Evolutionary conservation across 2,888 invertebrate species (phyloP), one percentile per base, ranked within the genome.

Genomic region (Cosmia pyralina): DNA sequence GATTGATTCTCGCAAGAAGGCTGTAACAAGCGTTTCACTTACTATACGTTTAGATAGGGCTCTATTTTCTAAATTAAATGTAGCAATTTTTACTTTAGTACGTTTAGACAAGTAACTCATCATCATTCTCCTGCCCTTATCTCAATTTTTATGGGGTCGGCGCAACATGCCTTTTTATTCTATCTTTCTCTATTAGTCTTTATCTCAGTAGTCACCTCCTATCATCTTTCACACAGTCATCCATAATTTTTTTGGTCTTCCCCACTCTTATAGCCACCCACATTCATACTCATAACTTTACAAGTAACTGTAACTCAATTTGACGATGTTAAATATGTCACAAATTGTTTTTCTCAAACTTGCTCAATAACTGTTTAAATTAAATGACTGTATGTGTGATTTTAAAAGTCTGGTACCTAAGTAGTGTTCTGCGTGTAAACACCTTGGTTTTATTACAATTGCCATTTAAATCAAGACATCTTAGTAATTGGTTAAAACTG

Each of bases 1-100:
- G 74, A 81, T 81, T 81, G 70, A 81, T 79, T 81, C 69, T 74
- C 17, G 83, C 74, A 74, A 83, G 65, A 72, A 64, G 79, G 59
- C 28, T 69, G 48, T 57, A 52, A 64, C 69, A 57, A 60, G 59
- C 59, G 13, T 57, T 52, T 69, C 46, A 48, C 52, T 64, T 44
- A 38, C n/a, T 60, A 34, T 28, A 41, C 38, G 19, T 57, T 15
- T 44, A 46, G 17, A 38, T 38, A 44, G 41, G 34, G 17, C 13
- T 64, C 3, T 0, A 17, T 17, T 46, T 58, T 58, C 4, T 28
- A 15, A 22, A 77, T 52, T 28, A 13, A 53, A 67, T 17, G 17
- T 74, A 13, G 8, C 4, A 28, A 74, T 15, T 46, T 68, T 46
- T 11, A 52, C 15, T 72, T 22, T 22, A 38, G 7, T 55, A 13